These are phyloP conservation scores for Siniperca chuatsi DNA, from an alignment of 2,113 vertebrate species.

Conservation along the genomic window DNA sequence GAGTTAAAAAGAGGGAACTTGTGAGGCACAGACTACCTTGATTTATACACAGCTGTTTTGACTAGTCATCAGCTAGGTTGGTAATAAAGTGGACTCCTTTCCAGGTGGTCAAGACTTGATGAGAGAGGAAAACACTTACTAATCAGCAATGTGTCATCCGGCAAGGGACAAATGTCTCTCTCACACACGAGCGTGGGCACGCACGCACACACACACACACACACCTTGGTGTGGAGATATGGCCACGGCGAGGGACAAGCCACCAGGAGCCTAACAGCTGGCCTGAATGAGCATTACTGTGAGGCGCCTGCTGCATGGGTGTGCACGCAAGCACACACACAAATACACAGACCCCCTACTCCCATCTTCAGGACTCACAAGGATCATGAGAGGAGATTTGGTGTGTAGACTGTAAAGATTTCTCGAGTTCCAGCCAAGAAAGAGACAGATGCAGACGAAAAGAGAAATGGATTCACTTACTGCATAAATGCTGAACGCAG, in stretches of 20 bases:
- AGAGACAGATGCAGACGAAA: slow-evolving; percentile 42
- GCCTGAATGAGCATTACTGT: slow-evolving; percentile 54
- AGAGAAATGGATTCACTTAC: slow-evolving; percentile 51
- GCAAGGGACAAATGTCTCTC: slow-evolving; percentile 50
- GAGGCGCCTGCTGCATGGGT: slow-evolving; percentile 64
- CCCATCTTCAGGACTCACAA: slow-evolving; percentile 67
- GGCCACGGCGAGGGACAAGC: slow-evolving; percentile 34
- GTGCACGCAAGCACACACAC: neutral
- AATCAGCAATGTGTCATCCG: slow-evolving; percentile 37
- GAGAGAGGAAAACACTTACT: slow-evolving; percentile 57
- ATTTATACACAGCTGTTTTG: slow-evolving; percentile 68
- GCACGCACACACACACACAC: neutral
- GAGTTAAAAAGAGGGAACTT: neutral
- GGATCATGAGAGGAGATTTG: slow-evolving; percentile 79
- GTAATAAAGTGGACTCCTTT: slow-evolving; percentile 51
- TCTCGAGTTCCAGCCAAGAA: slow-evolving; percentile 76
- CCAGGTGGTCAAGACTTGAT: slow-evolving; percentile 71
- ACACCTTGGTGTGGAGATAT: slow-evolving; percentile 32
- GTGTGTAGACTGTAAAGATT: slow-evolving; percentile 84
- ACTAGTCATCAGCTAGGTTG: slow-evolving; percentile 38
- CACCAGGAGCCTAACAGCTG: slow-evolving; percentile 75
- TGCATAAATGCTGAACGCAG: slow-evolving; percentile 54
- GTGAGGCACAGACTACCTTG: neutral
- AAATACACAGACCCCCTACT: slow-evolving; percentile 19
- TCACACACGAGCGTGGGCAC: neutral